Conservation (phyloP, 2,888 invertebrate species). For the Drosophila algonquin region DNA sequence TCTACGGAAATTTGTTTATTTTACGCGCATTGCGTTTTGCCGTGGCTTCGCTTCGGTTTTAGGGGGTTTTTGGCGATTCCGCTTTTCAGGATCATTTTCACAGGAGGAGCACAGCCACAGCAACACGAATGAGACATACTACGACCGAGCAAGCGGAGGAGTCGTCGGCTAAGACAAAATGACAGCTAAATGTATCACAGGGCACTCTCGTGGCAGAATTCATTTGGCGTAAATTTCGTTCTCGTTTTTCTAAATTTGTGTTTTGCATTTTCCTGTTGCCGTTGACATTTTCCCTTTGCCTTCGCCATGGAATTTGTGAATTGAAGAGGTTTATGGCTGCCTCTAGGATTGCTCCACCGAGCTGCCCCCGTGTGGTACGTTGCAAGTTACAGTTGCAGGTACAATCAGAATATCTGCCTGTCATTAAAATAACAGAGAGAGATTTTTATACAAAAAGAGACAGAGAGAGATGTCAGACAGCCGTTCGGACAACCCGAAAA, state of each 20-base stretch:
- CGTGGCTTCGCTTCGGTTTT: constrained; percentile 43
- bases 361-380: constrained; percentile 2
- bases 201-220: constrained; percentile 71
- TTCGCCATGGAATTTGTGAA: constrained; percentile 31
- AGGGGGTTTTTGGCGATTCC: constrained; percentile 24
- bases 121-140: constrained; percentile 30
- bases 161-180: constrained; percentile 66
- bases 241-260: constrained; percentile 50
- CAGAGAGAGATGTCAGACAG: constrained; percentile 37
- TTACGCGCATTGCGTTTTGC: constrained; percentile 78
- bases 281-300: constrained; percentile 57
- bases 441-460: not conserved
- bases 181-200: constrained; percentile 72
- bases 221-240: constrained; percentile 61
- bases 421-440: not conserved
- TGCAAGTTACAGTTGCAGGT: constrained; percentile 36
- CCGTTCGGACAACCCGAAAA: constrained; percentile 24
- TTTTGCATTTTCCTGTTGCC: constrained; percentile 67
- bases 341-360: constrained; percentile 4
- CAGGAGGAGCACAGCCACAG: not conserved
- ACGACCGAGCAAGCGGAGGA: constrained; percentile 10
- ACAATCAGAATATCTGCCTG: constrained; percentile 13
- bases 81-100: constrained; percentile 18
- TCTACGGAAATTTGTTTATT: constrained; percentile 78
- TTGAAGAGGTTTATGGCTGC: constrained; percentile 45